Conservation (phyloP, 2,797 vertebrate species). For the Lacerta agilis region DNA sequence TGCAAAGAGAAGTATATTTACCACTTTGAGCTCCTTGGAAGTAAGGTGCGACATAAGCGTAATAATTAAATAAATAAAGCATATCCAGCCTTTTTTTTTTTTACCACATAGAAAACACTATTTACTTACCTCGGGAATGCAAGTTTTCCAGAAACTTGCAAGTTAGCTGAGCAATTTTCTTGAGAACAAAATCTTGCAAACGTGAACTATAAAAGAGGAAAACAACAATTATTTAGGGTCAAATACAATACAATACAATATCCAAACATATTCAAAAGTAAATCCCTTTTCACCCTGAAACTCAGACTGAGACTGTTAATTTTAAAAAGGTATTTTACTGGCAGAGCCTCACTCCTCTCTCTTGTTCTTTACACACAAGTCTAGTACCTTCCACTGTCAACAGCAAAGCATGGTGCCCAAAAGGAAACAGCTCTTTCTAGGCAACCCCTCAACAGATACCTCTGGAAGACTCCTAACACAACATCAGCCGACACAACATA, state of each 20-base stretch:
- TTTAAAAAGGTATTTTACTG: neutral
- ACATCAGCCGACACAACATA: neutral
- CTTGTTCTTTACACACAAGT: neutral
- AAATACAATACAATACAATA: neutral
- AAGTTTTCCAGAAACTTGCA: constrained; percentile 87
- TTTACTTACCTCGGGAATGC: constrained; percentile 88
- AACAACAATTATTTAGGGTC: constrained; percentile 20
- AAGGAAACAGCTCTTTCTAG: neutral
- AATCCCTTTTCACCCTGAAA: neutral
- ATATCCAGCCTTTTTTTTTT: neutral
- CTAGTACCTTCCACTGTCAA: neutral
- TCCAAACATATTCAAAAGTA: neutral
- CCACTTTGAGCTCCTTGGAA: no score
- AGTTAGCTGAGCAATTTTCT: constrained; percentile 91
- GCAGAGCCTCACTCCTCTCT: neutral
- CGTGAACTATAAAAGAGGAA: constrained; percentile 80
- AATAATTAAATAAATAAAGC: neutral
- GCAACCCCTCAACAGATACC: neutral
- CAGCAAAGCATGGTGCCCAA: neutral
- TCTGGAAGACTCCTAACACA: neutral
- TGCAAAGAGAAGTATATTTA: neutral
- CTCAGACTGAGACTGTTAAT: neutral
- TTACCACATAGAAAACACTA: neutral
- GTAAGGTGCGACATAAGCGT: no score
- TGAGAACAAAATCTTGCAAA: constrained; percentile 90